Base-by-base conservation (phyloP, 2,888 invertebrate genomes). In the Thera britannica region DNA sequence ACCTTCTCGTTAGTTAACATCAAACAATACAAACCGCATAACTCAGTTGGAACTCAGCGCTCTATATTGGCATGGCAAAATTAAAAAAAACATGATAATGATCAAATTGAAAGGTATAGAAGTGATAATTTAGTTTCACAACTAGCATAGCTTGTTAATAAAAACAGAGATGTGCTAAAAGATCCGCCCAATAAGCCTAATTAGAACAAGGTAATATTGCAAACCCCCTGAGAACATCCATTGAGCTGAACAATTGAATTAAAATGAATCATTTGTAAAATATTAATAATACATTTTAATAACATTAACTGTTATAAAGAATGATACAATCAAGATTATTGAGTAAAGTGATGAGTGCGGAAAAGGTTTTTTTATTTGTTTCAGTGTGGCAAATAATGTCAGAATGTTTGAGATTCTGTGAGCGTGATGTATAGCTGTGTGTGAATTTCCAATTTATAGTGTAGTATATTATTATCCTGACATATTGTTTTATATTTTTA, bases 191-290 rank as follows among this genome's bases (percentile, higher is more conserved):
- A 83, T 82, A 80, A 51, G 55, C 49, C 52, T 86, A 91, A 90
- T 87, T 86, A 85, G 90, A 88, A 78, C 92, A 83, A 92, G 91
- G 93, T 84, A 83, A 73, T 72, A 80, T 92, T 92, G 84, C 91
- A 81, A 83, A 92, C 78, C 62, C 76, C 84, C 82, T 90, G 92
- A 82, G 92, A 92, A 89, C 70, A 78, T 78, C 75, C 79, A 75
- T 70, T 65, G 11, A 62, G 55, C 70, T 64, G 44, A 81, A 87
- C 87, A 86, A 87, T 86, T 82, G 83, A 86, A 86, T 85, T 80
- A 78, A 80, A 76, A 78, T 66, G 75, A 79, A 81, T 81, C 76
- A 79, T 79, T 77, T 66, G 72, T 65, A 66, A 56, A 57, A 68
- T 56, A 46, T 0, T 8, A 46, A 9, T 62, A 52, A 65, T 60